A percentile compares a stretch with the other conserved stretches of the same genome.
Conservation (phyloP, 2,797 vertebrate species). For the Semaprochilodus insignis region DNA sequence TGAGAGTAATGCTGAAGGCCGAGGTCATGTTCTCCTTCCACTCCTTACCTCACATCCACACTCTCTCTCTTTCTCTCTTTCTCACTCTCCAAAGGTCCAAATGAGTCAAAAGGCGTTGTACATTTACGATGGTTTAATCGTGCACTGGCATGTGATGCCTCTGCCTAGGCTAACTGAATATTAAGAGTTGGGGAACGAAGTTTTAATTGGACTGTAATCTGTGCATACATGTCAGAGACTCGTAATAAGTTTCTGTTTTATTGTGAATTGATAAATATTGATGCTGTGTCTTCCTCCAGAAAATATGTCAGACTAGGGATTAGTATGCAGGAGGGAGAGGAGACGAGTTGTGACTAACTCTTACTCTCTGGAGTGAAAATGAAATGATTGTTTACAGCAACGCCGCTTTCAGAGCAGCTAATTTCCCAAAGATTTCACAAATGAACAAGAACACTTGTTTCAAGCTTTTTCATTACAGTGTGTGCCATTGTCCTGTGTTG, state of each 20-base stretch:
- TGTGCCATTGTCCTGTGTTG: neutral
- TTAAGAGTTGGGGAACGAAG: slow-evolving; percentile 71
- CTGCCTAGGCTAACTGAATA: slow-evolving; percentile 67
- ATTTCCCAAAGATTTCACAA: slow-evolving; percentile 12
- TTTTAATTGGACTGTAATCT: slow-evolving; percentile 73
- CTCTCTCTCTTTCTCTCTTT: slow-evolving; percentile 8
- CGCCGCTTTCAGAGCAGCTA: neutral
- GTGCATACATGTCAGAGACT: slow-evolving; percentile 65
- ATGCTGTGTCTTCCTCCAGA: slow-evolving; percentile 63
- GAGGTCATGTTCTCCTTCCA: slow-evolving; percentile 1
- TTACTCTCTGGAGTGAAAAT: slow-evolving; percentile 44
- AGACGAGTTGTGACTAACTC: slow-evolving; percentile 33
- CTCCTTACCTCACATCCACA: slow-evolving; percentile 10
- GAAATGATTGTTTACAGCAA: slow-evolving; percentile 22
- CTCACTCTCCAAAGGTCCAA: slow-evolving; percentile 8
- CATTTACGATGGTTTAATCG: slow-evolving; percentile 56
- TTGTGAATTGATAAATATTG: slow-evolving; percentile 72
- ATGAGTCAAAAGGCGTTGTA: neutral
- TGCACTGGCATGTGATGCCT: slow-evolving; percentile 57
- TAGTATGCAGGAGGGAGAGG: slow-evolving; percentile 45
- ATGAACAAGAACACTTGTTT: slow-evolving; percentile 24
- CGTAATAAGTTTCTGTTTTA: slow-evolving; percentile 67
- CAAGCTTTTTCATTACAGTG: neutral
- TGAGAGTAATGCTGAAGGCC: neutral
- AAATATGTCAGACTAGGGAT: slow-evolving; percentile 57